These are phyloP conservation scores for Bos indicus DNA, from an alignment of 2,113 vertebrate genomes.

Conservation along the genomic window DNA sequence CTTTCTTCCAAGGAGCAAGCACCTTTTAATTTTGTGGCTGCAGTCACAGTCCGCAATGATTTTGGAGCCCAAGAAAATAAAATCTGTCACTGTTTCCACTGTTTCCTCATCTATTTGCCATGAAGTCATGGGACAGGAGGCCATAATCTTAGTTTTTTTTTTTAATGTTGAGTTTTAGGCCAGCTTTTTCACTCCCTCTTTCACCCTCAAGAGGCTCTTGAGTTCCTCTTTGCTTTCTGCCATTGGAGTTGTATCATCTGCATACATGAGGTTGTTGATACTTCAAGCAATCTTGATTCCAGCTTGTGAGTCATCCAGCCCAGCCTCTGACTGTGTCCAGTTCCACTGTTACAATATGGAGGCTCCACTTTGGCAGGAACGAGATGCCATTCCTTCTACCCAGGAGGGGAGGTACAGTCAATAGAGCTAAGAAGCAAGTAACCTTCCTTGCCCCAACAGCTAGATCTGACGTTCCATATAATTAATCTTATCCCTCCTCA, in stretches of 20 bases:
- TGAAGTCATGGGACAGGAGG: not conserved
- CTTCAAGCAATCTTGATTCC: not conserved
- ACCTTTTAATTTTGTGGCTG: not conserved
- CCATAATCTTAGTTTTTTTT: not conserved
- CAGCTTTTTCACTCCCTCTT: not conserved
- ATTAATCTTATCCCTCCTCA: not conserved
- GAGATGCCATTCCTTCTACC: not conserved
- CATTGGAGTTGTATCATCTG: fast-evolving
- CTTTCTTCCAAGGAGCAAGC: not conserved
- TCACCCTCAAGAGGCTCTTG: not conserved
- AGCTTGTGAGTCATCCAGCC: not conserved
- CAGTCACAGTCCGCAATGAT: not conserved
- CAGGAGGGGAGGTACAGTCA: not conserved
- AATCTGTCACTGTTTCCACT: not conserved
- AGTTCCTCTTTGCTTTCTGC: not conserved
- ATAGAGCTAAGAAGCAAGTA: not conserved
- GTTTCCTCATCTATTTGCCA: not conserved
- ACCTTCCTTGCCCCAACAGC: not conserved
- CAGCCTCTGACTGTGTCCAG: not conserved
- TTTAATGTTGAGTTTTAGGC: not conserved
- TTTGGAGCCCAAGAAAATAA: not conserved
- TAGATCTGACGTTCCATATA: not conserved
- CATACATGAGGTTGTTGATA: not conserved
- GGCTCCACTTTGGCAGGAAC: not conserved
- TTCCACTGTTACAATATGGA: not conserved